A percentile compares a stretch with the other conserved stretches of the same genome.
Evolutionary conservation across 1,140 invertebrate species (phyloP).

Genomic region (Dendrolimus kikuchii): DNA sequence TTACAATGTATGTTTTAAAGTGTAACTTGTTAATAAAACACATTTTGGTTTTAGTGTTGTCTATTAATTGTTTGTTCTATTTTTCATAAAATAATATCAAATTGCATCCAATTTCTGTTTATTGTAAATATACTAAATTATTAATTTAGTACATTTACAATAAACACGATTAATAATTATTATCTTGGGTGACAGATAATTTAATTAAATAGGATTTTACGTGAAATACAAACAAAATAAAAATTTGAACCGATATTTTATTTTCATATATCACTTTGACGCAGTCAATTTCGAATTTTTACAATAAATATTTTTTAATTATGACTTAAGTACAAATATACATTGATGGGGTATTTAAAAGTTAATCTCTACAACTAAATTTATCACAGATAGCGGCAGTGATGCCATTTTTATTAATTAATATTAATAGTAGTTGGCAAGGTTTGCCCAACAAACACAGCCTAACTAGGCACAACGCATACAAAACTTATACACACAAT

Average conservation of each 20-base stretch:
- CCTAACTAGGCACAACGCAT: slow-evolving; percentile 36
- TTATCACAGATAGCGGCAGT: slow-evolving; percentile 67
- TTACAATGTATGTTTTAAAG: too few relatives aligned
- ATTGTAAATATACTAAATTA: too few relatives aligned
- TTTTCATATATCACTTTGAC: slow-evolving; percentile 62
- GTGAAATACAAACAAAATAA: slow-evolving; percentile 28
- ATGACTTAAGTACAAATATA: slow-evolving; percentile 64
- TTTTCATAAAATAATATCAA: too few relatives aligned
- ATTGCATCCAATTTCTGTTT: too few relatives aligned
- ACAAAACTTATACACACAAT: slow-evolving; percentile 16
- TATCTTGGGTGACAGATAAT: background rate
- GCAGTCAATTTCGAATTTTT: slow-evolving; percentile 44
- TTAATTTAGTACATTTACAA: too few relatives aligned
- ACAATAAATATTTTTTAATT: slow-evolving; percentile 65
- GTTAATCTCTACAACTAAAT: slow-evolving; percentile 49
- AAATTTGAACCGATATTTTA: slow-evolving; percentile 40
- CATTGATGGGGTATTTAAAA: slow-evolving; percentile 41
- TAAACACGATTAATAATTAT: too few relatives aligned
- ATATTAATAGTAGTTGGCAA: slow-evolving; percentile 49
- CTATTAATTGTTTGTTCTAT: too few relatives aligned
- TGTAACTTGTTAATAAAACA: too few relatives aligned
- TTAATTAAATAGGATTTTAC: background rate
- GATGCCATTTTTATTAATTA: slow-evolving; percentile 40
- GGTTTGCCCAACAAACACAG: slow-evolving; percentile 50
- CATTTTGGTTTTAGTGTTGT: too few relatives aligned